A percentile compares a stretch with the other conserved stretches of the same genome.
These are phyloP conservation scores for Ellobius talpinus DNA, from an alignment of 2,113 vertebrate species.

Conservation along the genomic window DNA sequence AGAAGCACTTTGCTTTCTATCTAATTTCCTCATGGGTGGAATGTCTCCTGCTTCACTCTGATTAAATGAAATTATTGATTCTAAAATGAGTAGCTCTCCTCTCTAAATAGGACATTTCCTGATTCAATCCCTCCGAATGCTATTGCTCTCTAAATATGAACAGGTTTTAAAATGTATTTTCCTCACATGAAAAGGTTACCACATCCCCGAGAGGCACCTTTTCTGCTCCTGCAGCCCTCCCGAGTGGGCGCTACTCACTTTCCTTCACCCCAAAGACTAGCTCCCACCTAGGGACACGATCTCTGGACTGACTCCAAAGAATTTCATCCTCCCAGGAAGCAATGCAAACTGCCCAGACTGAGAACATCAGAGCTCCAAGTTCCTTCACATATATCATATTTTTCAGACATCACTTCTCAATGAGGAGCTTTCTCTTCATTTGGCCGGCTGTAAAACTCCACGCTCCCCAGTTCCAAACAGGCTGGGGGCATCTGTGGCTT, in stretches of 20 bases:
- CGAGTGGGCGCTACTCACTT: no score
- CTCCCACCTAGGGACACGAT: no score
- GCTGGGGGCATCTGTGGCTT: accelerated
- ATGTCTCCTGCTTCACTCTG: background rate
- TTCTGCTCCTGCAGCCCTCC: background rate
- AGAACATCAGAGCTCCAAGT: background rate
- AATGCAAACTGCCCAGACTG: background rate
- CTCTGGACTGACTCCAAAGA: background rate
- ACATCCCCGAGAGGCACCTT: background rate
- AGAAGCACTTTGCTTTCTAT: background rate
- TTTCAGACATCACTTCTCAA: background rate
- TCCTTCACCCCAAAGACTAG: background rate
- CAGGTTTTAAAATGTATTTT: background rate
- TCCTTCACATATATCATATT: background rate
- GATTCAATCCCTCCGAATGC: background rate
- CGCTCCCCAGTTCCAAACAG: background rate
- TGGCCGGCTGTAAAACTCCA: background rate
- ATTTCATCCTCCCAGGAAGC: background rate
- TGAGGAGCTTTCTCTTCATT: background rate
- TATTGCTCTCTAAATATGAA: background rate
- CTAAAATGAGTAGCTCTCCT: background rate
- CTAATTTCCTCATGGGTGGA: background rate
- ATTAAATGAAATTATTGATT: conserved; percentile 38
- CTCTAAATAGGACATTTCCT: background rate
- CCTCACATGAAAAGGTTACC: background rate